phyloP scores from a whole-genome alignment of 2,888 invertebrate species.

The Pardosa pseudoannulata region DNA sequence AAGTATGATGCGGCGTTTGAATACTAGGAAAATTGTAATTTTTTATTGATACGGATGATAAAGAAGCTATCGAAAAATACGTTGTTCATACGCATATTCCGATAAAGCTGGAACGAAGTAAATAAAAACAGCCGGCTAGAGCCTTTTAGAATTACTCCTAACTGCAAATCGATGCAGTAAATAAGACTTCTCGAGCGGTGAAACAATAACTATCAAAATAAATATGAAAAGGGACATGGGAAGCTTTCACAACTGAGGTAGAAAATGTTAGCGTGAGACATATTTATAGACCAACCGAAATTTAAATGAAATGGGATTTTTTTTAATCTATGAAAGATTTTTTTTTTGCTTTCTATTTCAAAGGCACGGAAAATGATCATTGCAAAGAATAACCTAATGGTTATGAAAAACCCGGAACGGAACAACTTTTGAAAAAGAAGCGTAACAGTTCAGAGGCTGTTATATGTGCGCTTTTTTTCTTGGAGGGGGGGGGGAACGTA shows the following conservation, averaged over 20 bases:
- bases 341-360: not conserved
- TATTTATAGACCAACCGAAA: constrained; percentile 32
- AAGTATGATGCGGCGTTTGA: not conserved
- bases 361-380: constrained; percentile 28
- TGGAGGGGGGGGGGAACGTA: too few species aligned
- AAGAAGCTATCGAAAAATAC: not conserved
- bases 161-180: not conserved
- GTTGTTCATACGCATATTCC: not conserved
- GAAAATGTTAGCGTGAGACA: not conserved
- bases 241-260: not conserved
- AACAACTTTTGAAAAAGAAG: constrained; percentile 39
- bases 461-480: constrained; percentile 51
- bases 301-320: constrained; percentile 29
- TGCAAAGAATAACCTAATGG: constrained; percentile 26
- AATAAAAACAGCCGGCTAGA: not conserved
- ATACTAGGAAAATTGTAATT: not conserved
- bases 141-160: constrained; percentile 9
- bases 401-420: constrained; percentile 49
- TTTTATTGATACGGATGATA: not conserved
- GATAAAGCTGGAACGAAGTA: not conserved
- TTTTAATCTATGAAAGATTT: constrained; percentile 7
- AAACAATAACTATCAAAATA: constrained; percentile 38
- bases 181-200: constrained; percentile 2
- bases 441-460: constrained; percentile 12
- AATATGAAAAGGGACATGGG: constrained; percentile 15